Evolutionary conservation across 1,140 invertebrate genomes (phyloP).

Genomic region (Halictus rubicundus): DNA sequence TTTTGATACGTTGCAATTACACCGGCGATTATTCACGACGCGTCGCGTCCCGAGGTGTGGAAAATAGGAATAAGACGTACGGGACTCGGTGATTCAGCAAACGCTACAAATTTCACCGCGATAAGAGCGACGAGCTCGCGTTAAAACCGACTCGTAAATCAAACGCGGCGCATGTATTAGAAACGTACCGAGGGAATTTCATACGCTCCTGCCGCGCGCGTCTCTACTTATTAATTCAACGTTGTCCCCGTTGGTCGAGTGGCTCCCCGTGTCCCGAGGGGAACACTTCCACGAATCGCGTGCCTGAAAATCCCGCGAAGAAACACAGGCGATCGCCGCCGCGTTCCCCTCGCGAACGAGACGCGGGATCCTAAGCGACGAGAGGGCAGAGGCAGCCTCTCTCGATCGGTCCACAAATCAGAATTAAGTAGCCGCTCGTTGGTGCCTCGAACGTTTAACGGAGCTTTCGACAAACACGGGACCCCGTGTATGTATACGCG

Average conservation of each 20-base stretch:
- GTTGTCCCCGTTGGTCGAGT: background rate
- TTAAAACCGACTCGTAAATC: background rate
- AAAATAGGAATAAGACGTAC: background rate
- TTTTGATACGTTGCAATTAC: too few relatives aligned
- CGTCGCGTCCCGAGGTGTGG: too few relatives aligned
- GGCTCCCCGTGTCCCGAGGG: background rate
- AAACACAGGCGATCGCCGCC: background rate
- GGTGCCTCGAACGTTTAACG: constrained; percentile 33
- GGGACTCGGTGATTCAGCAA: background rate
- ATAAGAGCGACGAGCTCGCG: background rate
- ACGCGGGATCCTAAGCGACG: too few relatives aligned
- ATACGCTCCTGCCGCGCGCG: background rate
- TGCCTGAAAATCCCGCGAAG: background rate
- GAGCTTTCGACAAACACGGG: constrained; percentile 39
- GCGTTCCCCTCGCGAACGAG: too few relatives aligned
- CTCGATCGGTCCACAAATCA: constrained; percentile 18
- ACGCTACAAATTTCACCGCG: background rate
- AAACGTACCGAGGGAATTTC: background rate
- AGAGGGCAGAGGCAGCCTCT: too few relatives aligned
- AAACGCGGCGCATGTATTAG: background rate
- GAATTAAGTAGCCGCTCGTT: background rate
- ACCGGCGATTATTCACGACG: too few relatives aligned
- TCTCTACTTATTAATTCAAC: constrained; percentile 12
- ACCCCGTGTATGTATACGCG: background rate
- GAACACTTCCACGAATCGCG: background rate